Percentiles rank a stretch among this genome's conserved stretches.
phyloP scores from a whole-genome alignment of 2,113 vertebrate genomes.

The Tonatia bakeri region DNA sequence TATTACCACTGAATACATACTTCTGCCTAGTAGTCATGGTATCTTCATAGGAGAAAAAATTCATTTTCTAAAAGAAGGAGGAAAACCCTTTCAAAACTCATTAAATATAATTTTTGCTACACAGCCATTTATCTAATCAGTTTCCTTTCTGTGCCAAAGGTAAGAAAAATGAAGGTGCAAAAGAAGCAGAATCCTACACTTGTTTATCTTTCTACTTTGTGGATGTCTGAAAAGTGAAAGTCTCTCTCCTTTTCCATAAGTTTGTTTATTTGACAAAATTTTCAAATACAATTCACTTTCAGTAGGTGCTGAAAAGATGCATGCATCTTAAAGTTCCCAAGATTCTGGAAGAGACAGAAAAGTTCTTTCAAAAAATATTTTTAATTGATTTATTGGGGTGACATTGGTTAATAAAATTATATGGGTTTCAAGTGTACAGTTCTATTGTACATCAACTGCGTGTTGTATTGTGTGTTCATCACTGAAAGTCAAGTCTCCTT shows the following conservation, averaged over 20 bases:
- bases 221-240: neutral
- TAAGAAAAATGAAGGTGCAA: slow-evolving; percentile 14
- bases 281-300: neutral
- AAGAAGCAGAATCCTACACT: slow-evolving; percentile 23
- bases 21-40: neutral
- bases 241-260: neutral
- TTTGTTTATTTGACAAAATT: neutral
- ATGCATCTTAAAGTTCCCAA: neutral
- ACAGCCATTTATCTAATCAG: neutral
- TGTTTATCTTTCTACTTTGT: neutral
- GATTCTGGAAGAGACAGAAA: neutral
- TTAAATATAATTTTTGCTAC: neutral
- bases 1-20: neutral
- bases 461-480: neutral
- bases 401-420: neutral
- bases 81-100: slow-evolving; percentile 23
- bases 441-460: neutral
- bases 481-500: neutral
- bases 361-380: neutral
- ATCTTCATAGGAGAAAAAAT: neutral
- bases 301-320: neutral
- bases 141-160: slow-evolving; percentile 32
- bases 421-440: neutral
- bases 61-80: neutral
- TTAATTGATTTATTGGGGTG: neutral